Evolutionary conservation across 2,888 invertebrate species (phyloP).

Genomic region (Lithodes maja): DNA sequence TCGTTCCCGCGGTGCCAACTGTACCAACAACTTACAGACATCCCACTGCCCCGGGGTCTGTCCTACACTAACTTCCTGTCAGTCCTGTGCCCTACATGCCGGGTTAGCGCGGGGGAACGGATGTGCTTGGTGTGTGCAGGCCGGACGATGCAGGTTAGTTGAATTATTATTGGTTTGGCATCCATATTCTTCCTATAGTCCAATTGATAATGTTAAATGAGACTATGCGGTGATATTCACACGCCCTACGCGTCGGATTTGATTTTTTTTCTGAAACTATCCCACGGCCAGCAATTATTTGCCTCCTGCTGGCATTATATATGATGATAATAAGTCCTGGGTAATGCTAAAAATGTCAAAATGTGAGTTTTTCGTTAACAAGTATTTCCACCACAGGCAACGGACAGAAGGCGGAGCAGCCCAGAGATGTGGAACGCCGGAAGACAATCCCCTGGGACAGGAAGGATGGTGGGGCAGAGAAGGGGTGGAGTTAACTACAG

Average conservation of each 20-base stretch:
- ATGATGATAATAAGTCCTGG: no score
- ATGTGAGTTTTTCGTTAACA: no score
- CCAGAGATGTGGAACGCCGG: conserved; percentile 48
- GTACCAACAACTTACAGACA: conserved; percentile 92
- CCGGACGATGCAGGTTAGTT: conserved; percentile 83
- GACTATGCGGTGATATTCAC: no score
- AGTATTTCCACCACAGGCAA: conserved; percentile 77
- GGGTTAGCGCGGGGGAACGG: conserved; percentile 85
- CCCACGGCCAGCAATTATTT: no score
- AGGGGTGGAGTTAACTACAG: conserved; percentile 82
- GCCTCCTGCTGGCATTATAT: no score
- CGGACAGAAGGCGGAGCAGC: conserved; percentile 80
- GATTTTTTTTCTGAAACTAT: no score
- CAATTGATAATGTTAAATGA: no score
- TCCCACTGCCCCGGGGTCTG: conserved; percentile 89
- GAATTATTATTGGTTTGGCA: no score
- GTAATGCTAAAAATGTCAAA: no score
- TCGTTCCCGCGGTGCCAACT: conserved; percentile 89
- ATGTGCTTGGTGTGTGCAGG: conserved; percentile 95
- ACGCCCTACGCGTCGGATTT: no score
- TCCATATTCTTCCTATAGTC: no score
- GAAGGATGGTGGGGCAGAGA: conserved; percentile 94
- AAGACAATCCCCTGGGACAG: conserved; percentile 74
- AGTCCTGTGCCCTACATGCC: conserved; percentile 90
- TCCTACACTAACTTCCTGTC: conserved; percentile 90